Evolutionary conservation across 2,797 vertebrate genomes (phyloP), one percentile per base, ranked within the genome.

Genomic region (Rhadinocentrus ornatus): DNA sequence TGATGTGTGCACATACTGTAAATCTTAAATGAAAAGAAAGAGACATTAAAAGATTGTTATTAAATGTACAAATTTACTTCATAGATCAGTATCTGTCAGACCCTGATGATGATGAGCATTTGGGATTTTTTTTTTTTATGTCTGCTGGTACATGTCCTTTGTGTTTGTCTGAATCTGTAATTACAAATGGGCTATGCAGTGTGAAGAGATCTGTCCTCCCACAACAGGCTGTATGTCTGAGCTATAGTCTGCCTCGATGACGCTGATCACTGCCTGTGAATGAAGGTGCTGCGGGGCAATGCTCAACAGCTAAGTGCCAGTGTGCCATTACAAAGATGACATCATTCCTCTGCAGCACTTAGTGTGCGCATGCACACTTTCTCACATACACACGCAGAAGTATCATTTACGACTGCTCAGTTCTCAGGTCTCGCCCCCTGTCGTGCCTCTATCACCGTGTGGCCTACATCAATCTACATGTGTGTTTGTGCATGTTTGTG

Each of bases 281-380:
- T 86, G 84, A 82, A 88, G 82, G 84, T 86, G 78, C 85, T 86
- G 85, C 52, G 62, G 87, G 88, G 89, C 81, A 88, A 84, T 69
- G 83, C 79, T 86, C 72, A 78, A 58, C 80, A 56, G 63, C 87
- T 89, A 86, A 83, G 81, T 88, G 84, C 80, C 84, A 84, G 86
- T 86, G 87, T 90, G 85, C 86, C 83, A 89, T 91, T 93, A 93
- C 87, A 91, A 85, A 66, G 89, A 93, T 95, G 92, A 95, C 93
- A 94, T 95, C 94, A 94, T 88, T 88, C 86, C 83, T 91, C 92
- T 93, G 92, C 93, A 93, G 88, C 88, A 92, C 88, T 91, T 89
- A 89, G 71, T 62, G 20, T 31, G 60, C 71, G n/a, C 75, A 66
- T 44, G 58, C 75, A 77, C 77, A 57, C 82, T 63, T 22, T 31